These are phyloP conservation scores for Capromys pilorides DNA, from an alignment of 2,797 vertebrate species.

Conservation along the genomic window DNA sequence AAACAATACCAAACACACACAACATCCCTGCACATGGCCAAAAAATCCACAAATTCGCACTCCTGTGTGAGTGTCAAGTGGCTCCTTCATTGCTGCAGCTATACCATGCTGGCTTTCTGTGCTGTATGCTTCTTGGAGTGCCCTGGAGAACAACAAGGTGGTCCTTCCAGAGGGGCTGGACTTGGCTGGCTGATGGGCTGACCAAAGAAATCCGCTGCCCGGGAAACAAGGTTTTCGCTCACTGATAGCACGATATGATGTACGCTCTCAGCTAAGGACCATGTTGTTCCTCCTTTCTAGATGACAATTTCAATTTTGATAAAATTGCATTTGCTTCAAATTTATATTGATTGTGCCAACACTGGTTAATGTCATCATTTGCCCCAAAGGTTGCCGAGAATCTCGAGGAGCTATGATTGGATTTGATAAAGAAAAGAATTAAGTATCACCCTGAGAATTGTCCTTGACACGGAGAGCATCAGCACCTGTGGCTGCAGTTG, in stretches of 20 bases:
- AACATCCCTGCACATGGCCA: neutral
- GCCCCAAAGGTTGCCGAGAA: neutral
- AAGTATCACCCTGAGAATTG: neutral
- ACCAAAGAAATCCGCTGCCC: neutral
- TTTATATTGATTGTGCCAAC: constrained; percentile 52
- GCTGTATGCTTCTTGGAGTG: fast-evolving
- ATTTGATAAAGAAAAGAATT: constrained; percentile 48
- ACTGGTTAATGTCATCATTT: constrained; percentile 52
- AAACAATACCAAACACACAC: neutral
- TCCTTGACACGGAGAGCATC: neutral
- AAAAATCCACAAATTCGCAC: neutral
- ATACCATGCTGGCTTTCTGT: too few species aligned
- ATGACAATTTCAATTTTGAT: constrained; percentile 57
- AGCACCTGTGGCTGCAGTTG: neutral
- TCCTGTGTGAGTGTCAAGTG: neutral
- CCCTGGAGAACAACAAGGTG: neutral
- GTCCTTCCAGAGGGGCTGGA: neutral
- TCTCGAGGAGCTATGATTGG: neutral
- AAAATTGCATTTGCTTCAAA: constrained; percentile 55
- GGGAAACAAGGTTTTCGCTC: neutral
- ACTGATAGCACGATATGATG: neutral
- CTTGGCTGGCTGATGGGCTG: neutral
- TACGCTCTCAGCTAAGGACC: neutral
- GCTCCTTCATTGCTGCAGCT: neutral
- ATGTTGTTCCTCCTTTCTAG: neutral